Evolutionary conservation across 1,140 invertebrate species (phyloP), one percentile per base, ranked within the genome.

Genomic region (Gryon sp.): DNA sequence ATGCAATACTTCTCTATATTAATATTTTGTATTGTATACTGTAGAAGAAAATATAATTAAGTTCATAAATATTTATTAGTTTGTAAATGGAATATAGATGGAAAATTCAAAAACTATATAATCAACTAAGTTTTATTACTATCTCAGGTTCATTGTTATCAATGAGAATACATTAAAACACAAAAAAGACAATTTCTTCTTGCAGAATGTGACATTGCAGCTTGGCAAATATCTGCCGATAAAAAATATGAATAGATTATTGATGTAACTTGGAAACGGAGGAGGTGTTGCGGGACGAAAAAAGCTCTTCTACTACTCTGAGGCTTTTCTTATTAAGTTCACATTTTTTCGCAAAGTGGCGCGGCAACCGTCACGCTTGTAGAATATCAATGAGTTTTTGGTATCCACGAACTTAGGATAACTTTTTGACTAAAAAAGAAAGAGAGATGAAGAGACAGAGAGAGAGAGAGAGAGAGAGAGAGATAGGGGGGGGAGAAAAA

Each of bases 321-420:
- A 84, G 85, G 85, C 85, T 87, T 88, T 87, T 85, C 86, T 88
- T 88, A 89, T 89, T 89, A 89, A 88, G 86, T 88, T 87, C 76
- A 84, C 86, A 88, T 87, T 89, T 86, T 89, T 87, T 88, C 83
- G 82, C 72, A 86, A 88, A 87, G 85, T 84, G 82, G 79, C 70
- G 80, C 80, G 81, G 75, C 82, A 83, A 81, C 57, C 59, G 16
- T 55, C 57, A 63, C 75, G 79, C 68, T 59, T 40, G 24, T 52
- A 62, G 87, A 86, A 88, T 88, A 88, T 81, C 86, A 88, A 88
- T 88, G 87, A 88, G 81, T 70, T 72, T 53, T 70, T 63, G 48
- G 30, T 46, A 62, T 30, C 46, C 40, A 36, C 52, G 30, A 62
- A 38, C 46, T 46, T 12, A 7, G 57, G 48, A 72, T 55, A 73